phyloP scores from a whole-genome alignment of 30 jellyfish, hydroid and myxozoan species.

The Catostylus mosaicus region DNA sequence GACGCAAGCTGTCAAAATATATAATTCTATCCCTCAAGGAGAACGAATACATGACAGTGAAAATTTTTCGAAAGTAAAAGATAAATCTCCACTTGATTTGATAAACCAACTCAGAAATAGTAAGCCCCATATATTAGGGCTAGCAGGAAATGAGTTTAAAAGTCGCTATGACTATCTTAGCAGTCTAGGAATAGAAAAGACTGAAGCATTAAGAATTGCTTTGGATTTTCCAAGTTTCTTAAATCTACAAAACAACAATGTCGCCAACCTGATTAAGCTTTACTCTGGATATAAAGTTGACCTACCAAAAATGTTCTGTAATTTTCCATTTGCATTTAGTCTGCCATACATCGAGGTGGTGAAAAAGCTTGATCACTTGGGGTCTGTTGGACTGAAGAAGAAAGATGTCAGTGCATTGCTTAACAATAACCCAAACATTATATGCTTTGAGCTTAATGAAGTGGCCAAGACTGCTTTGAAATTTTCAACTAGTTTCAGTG shows the following conservation, averaged over 20 bases:
- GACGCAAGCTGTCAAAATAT: conserved; percentile 7
- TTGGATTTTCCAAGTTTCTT: conserved; percentile 34
- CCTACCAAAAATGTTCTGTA: conserved; percentile 3
- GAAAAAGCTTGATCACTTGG: conserved; percentile 45
- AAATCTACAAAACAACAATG: conserved; percentile 2
- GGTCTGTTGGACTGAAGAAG: conserved; percentile 46
- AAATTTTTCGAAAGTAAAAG: background rate
- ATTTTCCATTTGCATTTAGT: conserved; percentile 47
- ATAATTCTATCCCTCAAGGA: conserved; percentile 14
- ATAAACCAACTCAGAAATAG: conserved; percentile 25
- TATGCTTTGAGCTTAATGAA: conserved; percentile 40
- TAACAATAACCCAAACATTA: conserved; percentile 22
- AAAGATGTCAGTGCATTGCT: conserved; percentile 47
- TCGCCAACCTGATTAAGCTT: conserved; percentile 18
- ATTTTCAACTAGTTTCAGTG: conserved; percentile 34
- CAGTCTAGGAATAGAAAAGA: conserved; percentile 27
- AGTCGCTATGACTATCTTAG: conserved; percentile 40
- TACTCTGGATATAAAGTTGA: conserved; percentile 11
- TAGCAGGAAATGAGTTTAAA: conserved; percentile 33
- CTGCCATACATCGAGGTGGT: conserved; percentile 30
- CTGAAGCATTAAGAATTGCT: conserved; percentile 28
- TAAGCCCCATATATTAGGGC: conserved; percentile 51
- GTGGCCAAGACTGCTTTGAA: conserved; percentile 38
- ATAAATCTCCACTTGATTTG: conserved; percentile 3
- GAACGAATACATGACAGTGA: conserved; percentile 6